Evolutionary conservation across 2,113 vertebrate genomes (phyloP).

Genomic region (Triplophysa rosa): DNA sequence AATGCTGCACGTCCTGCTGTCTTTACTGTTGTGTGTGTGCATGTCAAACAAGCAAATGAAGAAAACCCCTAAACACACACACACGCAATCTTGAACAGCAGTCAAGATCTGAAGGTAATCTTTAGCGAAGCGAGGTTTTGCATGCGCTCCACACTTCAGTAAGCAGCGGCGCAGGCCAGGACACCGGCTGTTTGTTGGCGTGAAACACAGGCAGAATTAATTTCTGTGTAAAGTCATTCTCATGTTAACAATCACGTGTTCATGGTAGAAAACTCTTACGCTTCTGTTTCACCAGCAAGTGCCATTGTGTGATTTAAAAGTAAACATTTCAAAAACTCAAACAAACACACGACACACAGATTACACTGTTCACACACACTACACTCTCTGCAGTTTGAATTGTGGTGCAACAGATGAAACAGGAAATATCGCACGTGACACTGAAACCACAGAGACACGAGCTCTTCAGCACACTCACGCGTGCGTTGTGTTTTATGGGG

Average conservation of each 20-base stretch:
- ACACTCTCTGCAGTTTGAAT: background rate
- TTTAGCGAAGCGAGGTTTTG: background rate
- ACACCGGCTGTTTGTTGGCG: background rate
- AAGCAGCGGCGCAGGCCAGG: background rate
- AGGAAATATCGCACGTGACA: slow-evolving; percentile 8
- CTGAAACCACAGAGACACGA: background rate
- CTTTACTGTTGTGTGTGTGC: background rate
- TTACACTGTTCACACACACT: background rate
- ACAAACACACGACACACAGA: background rate
- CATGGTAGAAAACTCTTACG: no score
- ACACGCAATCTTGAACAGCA: background rate
- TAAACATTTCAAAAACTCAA: no score
- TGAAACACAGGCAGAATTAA: background rate
- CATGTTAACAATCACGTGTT: no score
- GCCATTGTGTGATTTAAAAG: no score
- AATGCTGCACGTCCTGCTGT: no score
- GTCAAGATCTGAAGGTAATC: background rate
- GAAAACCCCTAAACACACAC: background rate
- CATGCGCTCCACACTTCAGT: background rate
- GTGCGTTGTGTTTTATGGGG: background rate
- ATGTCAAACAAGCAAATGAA: background rate
- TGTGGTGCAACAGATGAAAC: background rate
- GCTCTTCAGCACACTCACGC: background rate
- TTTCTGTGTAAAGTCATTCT: no score
- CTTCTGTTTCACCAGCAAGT: no score